phyloP scores from a whole-genome alignment of 2,113 vertebrate species.

The Syrmaticus mikado region DNA sequence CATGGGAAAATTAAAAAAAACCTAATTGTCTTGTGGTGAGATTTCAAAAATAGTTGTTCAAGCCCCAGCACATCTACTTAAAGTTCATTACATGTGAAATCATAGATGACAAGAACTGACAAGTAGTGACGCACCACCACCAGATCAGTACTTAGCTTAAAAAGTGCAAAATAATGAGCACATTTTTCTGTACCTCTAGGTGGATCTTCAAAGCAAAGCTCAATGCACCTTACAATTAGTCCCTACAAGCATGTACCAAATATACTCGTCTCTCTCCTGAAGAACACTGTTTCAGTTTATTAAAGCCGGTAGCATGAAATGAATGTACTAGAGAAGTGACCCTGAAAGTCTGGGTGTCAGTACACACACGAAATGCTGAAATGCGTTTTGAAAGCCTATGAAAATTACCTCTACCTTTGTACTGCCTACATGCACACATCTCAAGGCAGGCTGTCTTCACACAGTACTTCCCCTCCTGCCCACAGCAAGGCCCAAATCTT shows the following conservation, averaged over 20 bases:
- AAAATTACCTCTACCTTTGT: neutral
- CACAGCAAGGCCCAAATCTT: neutral
- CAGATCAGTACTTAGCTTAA: neutral
- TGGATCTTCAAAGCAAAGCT: neutral
- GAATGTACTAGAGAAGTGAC: neutral
- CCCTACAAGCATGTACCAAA: neutral
- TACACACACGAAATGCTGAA: neutral
- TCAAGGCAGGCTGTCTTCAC: neutral
- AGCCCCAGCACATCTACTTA: neutral
- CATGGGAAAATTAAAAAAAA: neutral
- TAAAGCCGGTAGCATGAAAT: neutral
- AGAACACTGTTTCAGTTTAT: neutral
- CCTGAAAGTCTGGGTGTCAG: neutral
- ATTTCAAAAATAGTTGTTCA: neutral
- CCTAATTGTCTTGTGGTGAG: fast-evolving
- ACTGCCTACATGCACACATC: neutral
- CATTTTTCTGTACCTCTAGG: neutral
- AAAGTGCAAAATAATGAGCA: neutral
- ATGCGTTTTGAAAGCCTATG: neutral
- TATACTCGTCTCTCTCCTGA: neutral
- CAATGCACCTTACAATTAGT: neutral
- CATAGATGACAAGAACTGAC: neutral
- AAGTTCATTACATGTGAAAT: conserved; percentile 18
- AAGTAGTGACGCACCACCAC: neutral
- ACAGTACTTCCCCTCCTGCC: neutral